Conservation (phyloP, 2,888 invertebrate genomes). For the Microchrysa polita region DNA sequence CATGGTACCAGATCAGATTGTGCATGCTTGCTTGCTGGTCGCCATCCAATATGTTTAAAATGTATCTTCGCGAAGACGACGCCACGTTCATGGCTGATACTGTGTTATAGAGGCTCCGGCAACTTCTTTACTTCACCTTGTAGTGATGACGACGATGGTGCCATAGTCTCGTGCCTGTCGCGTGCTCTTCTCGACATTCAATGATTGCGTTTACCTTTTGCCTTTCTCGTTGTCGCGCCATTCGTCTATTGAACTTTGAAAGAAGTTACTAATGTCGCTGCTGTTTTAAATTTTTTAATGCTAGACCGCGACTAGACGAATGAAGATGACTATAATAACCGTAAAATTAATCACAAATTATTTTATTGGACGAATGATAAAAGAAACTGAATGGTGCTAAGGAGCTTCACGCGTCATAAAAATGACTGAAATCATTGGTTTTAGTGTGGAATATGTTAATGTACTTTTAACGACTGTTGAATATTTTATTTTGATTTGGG, state of each 20-base stretch:
- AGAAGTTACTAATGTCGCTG: constrained; percentile 29
- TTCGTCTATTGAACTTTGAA: constrained; percentile 40
- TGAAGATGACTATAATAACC: constrained; percentile 18
- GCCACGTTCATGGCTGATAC: neutral
- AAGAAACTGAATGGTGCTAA: constrained; percentile 1
- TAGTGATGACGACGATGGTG: constrained; percentile 27
- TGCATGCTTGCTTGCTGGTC: constrained; percentile 8
- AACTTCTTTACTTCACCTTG: constrained; percentile 17
- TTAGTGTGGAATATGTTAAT: neutral
- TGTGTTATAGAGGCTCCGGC: neutral
- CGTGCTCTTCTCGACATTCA: constrained; percentile 45
- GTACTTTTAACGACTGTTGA: too few species aligned
- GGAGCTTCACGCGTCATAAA: constrained; percentile 24
- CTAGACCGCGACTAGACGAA: neutral
- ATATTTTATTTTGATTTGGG: too few species aligned
- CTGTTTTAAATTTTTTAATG: constrained; percentile 7
- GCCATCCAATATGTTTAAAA: neutral
- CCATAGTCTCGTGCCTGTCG: constrained; percentile 47
- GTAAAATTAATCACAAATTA: constrained; percentile 39
- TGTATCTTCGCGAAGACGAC: neutral
- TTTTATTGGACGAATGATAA: constrained; percentile 29
- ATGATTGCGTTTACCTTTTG: constrained; percentile 41
- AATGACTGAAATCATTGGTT: constrained; percentile 9
- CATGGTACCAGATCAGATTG: neutral
- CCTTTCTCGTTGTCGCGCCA: constrained; percentile 22